These are phyloP conservation scores for Tachyglossus aculeatus DNA, from an alignment of 2,797 vertebrate species.

Conservation along the genomic window DNA sequence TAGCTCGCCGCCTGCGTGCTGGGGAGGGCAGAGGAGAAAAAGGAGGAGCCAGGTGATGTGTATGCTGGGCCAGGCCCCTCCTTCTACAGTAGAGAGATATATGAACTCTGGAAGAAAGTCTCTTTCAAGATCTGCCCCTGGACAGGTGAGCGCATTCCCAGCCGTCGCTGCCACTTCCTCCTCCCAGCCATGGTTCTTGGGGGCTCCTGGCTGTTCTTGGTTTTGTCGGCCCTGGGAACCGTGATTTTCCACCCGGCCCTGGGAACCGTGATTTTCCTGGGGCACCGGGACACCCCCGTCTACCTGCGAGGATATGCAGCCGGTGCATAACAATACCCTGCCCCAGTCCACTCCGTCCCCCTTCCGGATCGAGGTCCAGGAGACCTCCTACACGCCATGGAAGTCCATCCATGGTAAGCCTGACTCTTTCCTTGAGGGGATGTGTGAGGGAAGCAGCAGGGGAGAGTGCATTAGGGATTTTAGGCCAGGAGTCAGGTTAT, in stretches of 20 bases:
- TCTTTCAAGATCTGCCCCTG: too few species aligned
- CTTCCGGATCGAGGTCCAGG: slow-evolving; percentile 58
- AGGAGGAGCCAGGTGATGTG: too few species aligned
- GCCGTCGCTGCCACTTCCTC: too few species aligned
- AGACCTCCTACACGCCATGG: slow-evolving; percentile 47
- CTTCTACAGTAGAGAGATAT: too few species aligned
- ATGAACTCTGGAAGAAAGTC: too few species aligned
- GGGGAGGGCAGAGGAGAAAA: too few species aligned
- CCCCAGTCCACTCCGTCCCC: slow-evolving; percentile 58
- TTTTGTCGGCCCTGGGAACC: background rate
- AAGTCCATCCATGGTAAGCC: slow-evolving; percentile 66
- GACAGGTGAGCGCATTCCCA: too few species aligned
- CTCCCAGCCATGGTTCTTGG: background rate
- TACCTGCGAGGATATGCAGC: slow-evolving; percentile 65
- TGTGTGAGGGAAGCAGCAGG: too few species aligned
- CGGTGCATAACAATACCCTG: slow-evolving; percentile 49
- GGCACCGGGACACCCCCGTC: slow-evolving; percentile 54
- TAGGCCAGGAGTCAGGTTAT: too few species aligned
- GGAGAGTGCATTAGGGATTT: too few species aligned
- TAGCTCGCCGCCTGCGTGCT: too few species aligned
- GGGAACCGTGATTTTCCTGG: slow-evolving; percentile 12
- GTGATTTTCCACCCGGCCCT: background rate
- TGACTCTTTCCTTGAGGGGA: background rate
- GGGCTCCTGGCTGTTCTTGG: background rate
- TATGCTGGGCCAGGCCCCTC: too few species aligned